phyloP scores from a whole-genome alignment of 2,888 invertebrate species.

The Fragum fragum region DNA sequence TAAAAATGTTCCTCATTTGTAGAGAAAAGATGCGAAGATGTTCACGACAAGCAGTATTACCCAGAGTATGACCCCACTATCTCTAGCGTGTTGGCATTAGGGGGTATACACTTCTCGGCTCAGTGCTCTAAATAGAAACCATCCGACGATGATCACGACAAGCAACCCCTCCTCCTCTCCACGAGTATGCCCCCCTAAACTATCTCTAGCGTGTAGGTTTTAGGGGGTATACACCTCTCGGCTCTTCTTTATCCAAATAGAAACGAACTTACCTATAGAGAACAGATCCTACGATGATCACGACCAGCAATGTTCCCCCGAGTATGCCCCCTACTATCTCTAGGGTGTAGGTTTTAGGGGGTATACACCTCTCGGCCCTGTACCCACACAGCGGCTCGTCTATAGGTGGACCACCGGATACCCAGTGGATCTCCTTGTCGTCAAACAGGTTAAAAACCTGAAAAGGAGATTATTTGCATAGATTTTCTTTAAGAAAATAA shows the following conservation, averaged over 20 bases:
- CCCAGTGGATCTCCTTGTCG: constrained; percentile 91
- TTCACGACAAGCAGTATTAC: constrained; percentile 93
- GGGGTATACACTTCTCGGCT: constrained; percentile 91
- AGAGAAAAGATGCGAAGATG: constrained; percentile 95
- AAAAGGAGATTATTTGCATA: too few relatives aligned
- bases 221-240: too few relatives aligned
- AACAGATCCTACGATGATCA: constrained; percentile 94
- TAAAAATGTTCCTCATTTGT: too few relatives aligned
- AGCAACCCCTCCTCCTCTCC: too few relatives aligned
- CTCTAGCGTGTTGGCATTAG: constrained; percentile 80
- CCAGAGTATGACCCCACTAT: constrained; percentile 94
- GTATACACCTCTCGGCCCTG: constrained; percentile 94
- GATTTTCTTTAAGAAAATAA: too few relatives aligned
- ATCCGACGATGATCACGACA: too few relatives aligned
- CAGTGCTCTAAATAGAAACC: too few relatives aligned
- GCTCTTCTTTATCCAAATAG: too few relatives aligned
- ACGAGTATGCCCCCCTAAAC: too few relatives aligned
- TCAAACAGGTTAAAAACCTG: constrained; percentile 46
- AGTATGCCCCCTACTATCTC: constrained; percentile 93
- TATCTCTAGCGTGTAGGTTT: too few relatives aligned
- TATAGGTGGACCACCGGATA: constrained; percentile 92
- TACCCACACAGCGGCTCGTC: constrained; percentile 96
- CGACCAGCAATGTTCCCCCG: constrained; percentile 93
- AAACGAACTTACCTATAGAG: constrained; percentile 90
- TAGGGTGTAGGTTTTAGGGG: constrained; percentile 76